These are phyloP conservation scores for Harmothoe impar DNA, from an alignment of 2,888 invertebrate genomes.

Conservation along the genomic window DNA sequence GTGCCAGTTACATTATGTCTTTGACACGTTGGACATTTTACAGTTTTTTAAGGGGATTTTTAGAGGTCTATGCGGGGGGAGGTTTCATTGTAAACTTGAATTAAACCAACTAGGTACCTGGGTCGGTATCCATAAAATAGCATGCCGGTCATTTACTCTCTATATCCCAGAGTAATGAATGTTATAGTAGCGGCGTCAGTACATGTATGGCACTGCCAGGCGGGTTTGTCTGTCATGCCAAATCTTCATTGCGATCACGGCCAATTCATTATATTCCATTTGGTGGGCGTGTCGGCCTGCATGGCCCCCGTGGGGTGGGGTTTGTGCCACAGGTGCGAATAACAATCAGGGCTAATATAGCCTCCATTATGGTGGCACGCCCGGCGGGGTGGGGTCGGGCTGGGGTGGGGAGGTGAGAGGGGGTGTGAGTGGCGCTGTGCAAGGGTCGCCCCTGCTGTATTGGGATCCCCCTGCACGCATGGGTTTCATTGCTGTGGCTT, in stretches of 20 bases:
- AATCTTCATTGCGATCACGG: constrained; percentile 37
- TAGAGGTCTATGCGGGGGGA: too few relatives aligned
- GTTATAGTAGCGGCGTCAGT: background rate
- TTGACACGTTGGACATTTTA: too few relatives aligned
- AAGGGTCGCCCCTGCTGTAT: too few relatives aligned
- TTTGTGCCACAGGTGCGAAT: constrained; percentile 50
- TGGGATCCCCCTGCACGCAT: too few relatives aligned
- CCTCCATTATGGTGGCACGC: background rate
- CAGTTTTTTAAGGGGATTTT: too few relatives aligned
- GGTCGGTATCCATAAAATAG: too few relatives aligned
- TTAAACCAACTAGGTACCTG: too few relatives aligned
- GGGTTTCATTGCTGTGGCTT: too few relatives aligned
- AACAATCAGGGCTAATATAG: constrained; percentile 39
- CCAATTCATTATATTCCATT: constrained; percentile 51
- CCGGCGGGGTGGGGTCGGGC: background rate
- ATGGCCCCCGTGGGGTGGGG: background rate
- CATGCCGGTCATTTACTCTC: too few relatives aligned
- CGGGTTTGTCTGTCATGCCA: constrained; percentile 19
- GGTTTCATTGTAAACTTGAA: too few relatives aligned
- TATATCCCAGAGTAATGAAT: background rate
- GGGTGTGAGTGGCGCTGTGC: background rate
- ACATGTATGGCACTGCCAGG: background rate
- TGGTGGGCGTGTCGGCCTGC: background rate
- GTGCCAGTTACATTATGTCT: too few relatives aligned
- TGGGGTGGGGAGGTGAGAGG: background rate